Evolutionary conservation across 1,140 invertebrate species (phyloP).

Genomic region (Eurytemora carolleeae): DNA sequence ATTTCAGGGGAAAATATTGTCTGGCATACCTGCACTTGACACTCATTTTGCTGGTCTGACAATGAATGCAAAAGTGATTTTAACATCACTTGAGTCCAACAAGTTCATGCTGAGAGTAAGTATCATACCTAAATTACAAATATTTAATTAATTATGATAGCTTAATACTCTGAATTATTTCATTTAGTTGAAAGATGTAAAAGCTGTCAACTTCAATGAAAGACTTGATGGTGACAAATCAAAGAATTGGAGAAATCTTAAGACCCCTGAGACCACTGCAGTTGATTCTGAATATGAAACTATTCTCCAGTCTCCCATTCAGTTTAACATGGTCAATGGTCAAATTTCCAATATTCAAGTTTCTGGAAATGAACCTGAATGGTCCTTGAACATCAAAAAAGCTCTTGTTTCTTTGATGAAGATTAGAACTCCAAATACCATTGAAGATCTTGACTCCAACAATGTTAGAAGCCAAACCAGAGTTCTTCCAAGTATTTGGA

Average conservation of each 20-base stretch:
- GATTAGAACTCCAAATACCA: conserved; percentile 1
- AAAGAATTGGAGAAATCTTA: conserved; percentile 4
- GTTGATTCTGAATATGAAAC: background rate
- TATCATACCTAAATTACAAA: too few relatives aligned
- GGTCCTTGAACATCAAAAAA: conserved; percentile 14
- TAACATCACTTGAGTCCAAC: too few relatives aligned
- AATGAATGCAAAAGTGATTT: too few relatives aligned
- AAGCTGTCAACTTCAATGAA: background rate
- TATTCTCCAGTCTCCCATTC: conserved; percentile 1
- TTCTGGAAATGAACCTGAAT: conserved; percentile 10
- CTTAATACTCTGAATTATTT: background rate
- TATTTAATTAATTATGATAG: too few relatives aligned
- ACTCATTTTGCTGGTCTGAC: too few relatives aligned
- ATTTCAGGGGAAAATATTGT: too few relatives aligned
- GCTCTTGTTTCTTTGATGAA: conserved; percentile 4
- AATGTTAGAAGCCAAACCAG: background rate
- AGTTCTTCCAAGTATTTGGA: background rate
- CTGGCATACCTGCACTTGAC: too few relatives aligned
- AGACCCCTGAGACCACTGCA: background rate
- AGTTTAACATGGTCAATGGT: background rate
- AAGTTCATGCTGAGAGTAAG: too few relatives aligned
- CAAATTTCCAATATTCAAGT: background rate
- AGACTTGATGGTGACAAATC: background rate
- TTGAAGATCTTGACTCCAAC: conserved; percentile 1
- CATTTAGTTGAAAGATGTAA: background rate